phyloP scores from a whole-genome alignment of 1,140 invertebrate species.

The Sinonovacula constricta region DNA sequence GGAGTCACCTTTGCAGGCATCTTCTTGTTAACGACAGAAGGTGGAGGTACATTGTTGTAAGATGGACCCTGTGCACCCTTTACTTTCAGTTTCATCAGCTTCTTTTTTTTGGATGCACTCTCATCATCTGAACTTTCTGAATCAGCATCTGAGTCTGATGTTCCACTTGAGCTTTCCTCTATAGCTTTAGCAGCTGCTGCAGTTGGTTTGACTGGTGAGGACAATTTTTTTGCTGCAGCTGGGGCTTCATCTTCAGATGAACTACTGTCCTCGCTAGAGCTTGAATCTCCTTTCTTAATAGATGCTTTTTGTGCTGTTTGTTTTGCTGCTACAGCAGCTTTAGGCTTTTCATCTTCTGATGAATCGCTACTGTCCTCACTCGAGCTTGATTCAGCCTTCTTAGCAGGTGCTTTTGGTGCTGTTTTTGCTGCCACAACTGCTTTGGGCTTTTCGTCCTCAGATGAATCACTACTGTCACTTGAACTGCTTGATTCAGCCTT shows the following conservation, averaged over 20 bases:
- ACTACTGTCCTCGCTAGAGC: background rate
- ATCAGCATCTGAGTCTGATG: slow-evolving; percentile 62
- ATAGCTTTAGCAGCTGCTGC: background rate
- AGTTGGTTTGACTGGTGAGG: background rate
- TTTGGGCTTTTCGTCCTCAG: background rate
- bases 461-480: background rate
- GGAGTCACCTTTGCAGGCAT: background rate
- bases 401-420: slow-evolving; percentile 11
- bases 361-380: slow-evolving; percentile 28
- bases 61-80: slow-evolving; percentile 7
- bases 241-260: background rate
- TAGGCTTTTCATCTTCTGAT: slow-evolving; percentile 25
- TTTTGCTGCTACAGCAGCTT: background rate
- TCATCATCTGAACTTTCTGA: slow-evolving; percentile 61
- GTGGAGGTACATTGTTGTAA: slow-evolving; percentile 56
- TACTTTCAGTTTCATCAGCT: slow-evolving; percentile 46
- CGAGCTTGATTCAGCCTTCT: slow-evolving; percentile 27
- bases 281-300: background rate
- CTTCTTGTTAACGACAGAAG: slow-evolving; percentile 7
- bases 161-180: slow-evolving; percentile 31
- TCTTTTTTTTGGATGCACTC: slow-evolving; percentile 35
- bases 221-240: background rate
- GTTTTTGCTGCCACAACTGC: background rate
- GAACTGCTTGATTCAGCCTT: slow-evolving; percentile 1
- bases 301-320: background rate